Base-by-base conservation (phyloP, 2,888 invertebrate genomes). In the Pristionchus fissidentatus region DNA sequence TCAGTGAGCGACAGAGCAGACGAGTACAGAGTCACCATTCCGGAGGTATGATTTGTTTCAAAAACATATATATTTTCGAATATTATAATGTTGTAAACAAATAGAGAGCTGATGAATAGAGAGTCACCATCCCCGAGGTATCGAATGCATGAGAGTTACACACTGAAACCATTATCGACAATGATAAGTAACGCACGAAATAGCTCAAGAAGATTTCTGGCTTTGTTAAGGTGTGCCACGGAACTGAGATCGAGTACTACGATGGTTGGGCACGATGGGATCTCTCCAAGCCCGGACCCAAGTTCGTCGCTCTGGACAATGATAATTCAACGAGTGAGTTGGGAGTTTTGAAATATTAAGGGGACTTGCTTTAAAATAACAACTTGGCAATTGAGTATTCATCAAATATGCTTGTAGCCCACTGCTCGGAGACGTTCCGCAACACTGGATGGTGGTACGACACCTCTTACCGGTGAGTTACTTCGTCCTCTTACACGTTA, bases 401-500 rank as follows among this genome's bases (percentile, higher is more conserved):
- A 38, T n/a, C n/a, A n/a, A 52, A 41, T 35, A 8, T 22, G 4
- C 52, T 62, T 82, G 8, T 55, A 70, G 70, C 38, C 52, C 46
- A 79, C 10, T 89, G 89, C 79, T 86, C 89, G 32, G 82, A 84
- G 52, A 73, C 85, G n/a, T 89, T 87, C 85, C 86, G 85, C 83
- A 87, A 88, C 82, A 89, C 89, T 29, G 90, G 90, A 49, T 90
- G 87, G 87, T 90, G 90, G 90, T 90, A 86, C 70, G 87, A 86
- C 62, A 80, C 85, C 32, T 81, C 80, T 0, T 81, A 81, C 80
- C 41, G 79, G 79, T 79, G 13, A 2, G 32, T 13, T 3, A 29
- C 10, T 3, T 8, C n/a, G 2, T 35, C 7, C 62, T 13, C 35
- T 35, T 35, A 57, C 26, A 35, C 62, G 19, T 35, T 35, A 3